phyloP scores from a whole-genome alignment of 1,140 invertebrate genomes.

The Plutomurus gul region DNA sequence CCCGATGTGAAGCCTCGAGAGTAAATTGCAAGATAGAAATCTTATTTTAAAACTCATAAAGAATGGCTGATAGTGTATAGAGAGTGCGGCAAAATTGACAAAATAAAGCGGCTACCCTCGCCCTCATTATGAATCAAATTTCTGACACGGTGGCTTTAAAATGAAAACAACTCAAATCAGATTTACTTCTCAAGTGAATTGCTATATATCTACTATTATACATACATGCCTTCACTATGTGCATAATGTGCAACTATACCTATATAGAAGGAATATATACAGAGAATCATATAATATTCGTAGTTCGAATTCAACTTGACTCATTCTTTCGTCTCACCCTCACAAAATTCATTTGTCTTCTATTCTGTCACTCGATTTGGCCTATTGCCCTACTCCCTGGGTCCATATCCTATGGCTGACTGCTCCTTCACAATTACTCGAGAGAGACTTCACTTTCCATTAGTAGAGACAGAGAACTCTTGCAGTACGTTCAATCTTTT shows the following conservation, averaged over 20 bases:
- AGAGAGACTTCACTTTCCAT: background rate
- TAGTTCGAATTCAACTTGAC: background rate
- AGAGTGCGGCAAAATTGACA: background rate
- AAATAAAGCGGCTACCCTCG: constrained; percentile 8
- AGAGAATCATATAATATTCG: background rate
- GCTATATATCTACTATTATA: too few relatives aligned
- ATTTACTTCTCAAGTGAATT: background rate
- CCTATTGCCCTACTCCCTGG: constrained; percentile 7
- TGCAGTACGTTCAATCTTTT: too few relatives aligned
- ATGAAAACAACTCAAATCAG: background rate
- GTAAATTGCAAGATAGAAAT: too few relatives aligned
- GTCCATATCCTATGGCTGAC: background rate
- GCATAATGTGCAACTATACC: too few relatives aligned
- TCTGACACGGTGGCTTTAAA: background rate
- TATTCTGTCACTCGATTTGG: constrained; percentile 2
- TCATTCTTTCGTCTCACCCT: background rate
- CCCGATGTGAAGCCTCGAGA: background rate
- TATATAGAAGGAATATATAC: too few relatives aligned
- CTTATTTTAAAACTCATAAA: background rate
- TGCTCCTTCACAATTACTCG: background rate
- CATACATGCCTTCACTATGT: too few relatives aligned
- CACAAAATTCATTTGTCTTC: constrained; percentile 17
- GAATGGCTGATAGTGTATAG: background rate
- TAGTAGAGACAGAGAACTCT: too few relatives aligned
- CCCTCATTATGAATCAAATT: constrained; percentile 13